These are phyloP conservation scores for Callospermophilus lateralis DNA, from an alignment of 2,113 vertebrate genomes.

Conservation along the genomic window DNA sequence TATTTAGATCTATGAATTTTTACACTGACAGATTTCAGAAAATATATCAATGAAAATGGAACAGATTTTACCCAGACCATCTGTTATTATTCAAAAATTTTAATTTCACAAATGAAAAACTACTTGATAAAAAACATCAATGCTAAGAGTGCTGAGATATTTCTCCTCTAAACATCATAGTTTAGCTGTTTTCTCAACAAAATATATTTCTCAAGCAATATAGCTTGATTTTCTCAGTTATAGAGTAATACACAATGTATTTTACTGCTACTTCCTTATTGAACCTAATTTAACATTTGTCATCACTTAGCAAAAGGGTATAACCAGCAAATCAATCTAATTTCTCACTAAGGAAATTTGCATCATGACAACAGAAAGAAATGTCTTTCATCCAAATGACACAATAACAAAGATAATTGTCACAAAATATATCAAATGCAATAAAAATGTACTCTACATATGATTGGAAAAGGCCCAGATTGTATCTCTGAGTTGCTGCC, in stretches of 20 bases:
- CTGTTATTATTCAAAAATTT: conserved; percentile 49
- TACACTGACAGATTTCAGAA: conserved; percentile 45
- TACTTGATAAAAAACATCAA: background rate
- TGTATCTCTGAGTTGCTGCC: background rate
- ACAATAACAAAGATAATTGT: conserved; percentile 65
- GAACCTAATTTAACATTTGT: conserved; percentile 61
- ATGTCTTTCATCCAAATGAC: conserved; percentile 44
- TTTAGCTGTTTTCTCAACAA: conserved; percentile 60
- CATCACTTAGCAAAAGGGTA: conserved; percentile 53
- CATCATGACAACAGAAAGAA: conserved; percentile 53
- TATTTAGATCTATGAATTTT: conserved; percentile 40
- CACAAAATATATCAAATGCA: conserved; percentile 44
- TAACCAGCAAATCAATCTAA: conserved; percentile 69
- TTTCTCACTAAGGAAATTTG: conserved; percentile 61
- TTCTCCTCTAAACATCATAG: conserved; percentile 4
- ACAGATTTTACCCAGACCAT: background rate
- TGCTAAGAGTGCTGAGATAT: background rate
- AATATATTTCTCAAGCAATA: too few relatives aligned
- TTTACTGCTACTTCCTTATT: conserved; percentile 25
- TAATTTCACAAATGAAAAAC: conserved; percentile 52
- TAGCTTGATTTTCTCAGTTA: conserved; percentile 51
- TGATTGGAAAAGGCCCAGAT: conserved; percentile 31
- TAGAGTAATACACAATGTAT: conserved; percentile 1
- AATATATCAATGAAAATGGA: background rate
- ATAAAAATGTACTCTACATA: conserved; percentile 16